phyloP scores from a whole-genome alignment of 92 coral and sea anemone genomes.

The Heteractis magnifica region DNA sequence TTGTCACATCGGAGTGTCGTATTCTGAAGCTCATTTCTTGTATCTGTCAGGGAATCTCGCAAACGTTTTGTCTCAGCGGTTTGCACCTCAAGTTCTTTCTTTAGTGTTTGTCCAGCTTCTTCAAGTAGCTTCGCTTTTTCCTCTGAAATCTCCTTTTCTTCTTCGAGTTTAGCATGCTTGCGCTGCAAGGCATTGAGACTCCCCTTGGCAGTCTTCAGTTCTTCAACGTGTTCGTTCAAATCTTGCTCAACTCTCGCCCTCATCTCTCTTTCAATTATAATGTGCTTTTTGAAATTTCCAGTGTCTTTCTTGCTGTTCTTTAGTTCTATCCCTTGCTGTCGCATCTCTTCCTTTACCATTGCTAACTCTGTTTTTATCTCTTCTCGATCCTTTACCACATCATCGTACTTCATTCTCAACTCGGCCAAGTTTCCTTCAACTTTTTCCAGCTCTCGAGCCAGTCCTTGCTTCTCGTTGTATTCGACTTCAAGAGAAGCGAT shows the following conservation, averaged over 20 bases:
- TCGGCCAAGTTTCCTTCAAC: constrained; percentile 69
- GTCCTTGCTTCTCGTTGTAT: constrained; percentile 62
- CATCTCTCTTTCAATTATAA: constrained; percentile 67
- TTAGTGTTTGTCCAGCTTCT: constrained; percentile 57
- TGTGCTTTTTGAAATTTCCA: constrained; percentile 75
- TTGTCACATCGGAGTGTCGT: constrained; percentile 49
- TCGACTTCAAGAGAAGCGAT: constrained; percentile 87
- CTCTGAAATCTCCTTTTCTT: constrained; percentile 62
- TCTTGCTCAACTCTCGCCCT: constrained; percentile 75
- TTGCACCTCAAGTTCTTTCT: constrained; percentile 71
- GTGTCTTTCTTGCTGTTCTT: constrained; percentile 75
- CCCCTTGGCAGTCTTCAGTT: constrained; percentile 57
- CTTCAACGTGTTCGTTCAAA: constrained; percentile 65
- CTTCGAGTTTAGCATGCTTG: constrained; percentile 59
- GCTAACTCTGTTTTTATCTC: constrained; percentile 71
- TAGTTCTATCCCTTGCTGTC: constrained; percentile 71
- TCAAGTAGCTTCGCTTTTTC: constrained; percentile 72
- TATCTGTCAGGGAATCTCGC: constrained; percentile 57
- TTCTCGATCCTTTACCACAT: constrained; percentile 79
- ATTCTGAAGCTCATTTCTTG: constrained; percentile 42
- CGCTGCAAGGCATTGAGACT: constrained; percentile 76
- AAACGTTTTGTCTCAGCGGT: constrained; percentile 66
- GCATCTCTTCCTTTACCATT: constrained; percentile 63
- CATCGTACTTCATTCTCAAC: constrained; percentile 69
- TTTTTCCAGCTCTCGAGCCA: constrained; percentile 65